These are phyloP conservation scores for Callyntrura sp. DNA, from an alignment of 2,888 invertebrate species.

Conservation along the genomic window DNA sequence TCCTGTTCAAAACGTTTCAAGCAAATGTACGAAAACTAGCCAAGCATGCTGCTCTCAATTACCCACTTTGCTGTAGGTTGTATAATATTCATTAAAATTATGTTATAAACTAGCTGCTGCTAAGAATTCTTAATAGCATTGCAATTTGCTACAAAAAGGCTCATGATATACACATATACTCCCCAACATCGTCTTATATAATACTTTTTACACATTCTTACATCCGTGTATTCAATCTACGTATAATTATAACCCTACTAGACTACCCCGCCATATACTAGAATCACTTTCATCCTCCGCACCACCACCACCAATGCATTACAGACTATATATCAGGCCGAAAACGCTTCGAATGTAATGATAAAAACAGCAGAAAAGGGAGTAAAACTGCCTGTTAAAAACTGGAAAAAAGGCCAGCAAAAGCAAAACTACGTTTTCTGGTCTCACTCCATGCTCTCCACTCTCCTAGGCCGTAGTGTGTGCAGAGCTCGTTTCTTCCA, in stretches of 20 bases:
- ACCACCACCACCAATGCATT: not conserved
- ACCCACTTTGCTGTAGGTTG: not conserved
- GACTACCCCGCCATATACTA: not conserved
- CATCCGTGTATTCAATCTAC: not conserved
- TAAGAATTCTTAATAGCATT: slow-evolving; percentile 32
- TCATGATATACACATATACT: too few species aligned
- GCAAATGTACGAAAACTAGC: slow-evolving; percentile 52
- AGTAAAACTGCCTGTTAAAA: not conserved
- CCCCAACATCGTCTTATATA: slow-evolving; percentile 12
- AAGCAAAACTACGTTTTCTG: not conserved
- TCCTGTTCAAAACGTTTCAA: slow-evolving; percentile 27
- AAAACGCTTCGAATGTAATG: not conserved
- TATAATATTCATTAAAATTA: not conserved
- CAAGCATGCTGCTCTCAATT: slow-evolving; percentile 50
- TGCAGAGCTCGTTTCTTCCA: not conserved
- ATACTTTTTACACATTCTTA: not conserved
- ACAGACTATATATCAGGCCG: too few species aligned
- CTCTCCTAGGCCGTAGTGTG: not conserved
- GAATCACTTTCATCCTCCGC: not conserved
- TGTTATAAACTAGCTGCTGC: not conserved
- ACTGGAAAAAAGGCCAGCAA: slow-evolving; percentile 12
- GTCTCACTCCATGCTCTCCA: not conserved
- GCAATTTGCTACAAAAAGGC: slow-evolving; percentile 7
- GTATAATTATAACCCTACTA: slow-evolving; percentile 11
- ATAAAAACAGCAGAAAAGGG: not conserved